These are phyloP conservation scores for Saxicola maurus DNA, from an alignment of 2,797 vertebrate genomes.

Conservation along the genomic window DNA sequence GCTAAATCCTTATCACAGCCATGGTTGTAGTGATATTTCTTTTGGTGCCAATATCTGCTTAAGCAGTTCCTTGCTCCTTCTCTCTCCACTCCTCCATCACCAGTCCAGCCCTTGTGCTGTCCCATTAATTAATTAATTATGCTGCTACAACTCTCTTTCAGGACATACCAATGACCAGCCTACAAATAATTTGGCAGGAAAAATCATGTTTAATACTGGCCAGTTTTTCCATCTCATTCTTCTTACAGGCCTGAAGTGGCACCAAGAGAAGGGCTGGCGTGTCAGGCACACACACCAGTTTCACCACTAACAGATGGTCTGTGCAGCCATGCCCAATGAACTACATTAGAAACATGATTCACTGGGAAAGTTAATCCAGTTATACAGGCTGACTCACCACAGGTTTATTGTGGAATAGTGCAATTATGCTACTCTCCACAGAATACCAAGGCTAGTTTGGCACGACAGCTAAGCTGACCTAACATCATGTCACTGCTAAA, in stretches of 20 bases:
- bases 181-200: not conserved
- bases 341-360: not conserved
- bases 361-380: not conserved
- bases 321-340: not conserved
- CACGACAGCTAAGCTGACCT: not conserved
- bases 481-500: not conserved
- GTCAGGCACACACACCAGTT: rapidly evolving
- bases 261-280: not conserved
- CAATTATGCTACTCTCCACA: not conserved
- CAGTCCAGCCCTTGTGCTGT: not conserved
- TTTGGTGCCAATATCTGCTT: not conserved
- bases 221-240: not conserved
- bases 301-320: not conserved
- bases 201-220: not conserved
- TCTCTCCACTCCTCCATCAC: not conserved
- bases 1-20: not conserved
- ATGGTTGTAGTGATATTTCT: not conserved
- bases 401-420: not conserved
- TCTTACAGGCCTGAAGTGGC: not conserved
- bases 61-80: not conserved
- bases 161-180: not conserved
- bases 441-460: not conserved
- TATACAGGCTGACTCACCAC: not conserved
- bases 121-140: too few species aligned
- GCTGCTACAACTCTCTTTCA: not conserved